phyloP scores from a whole-genome alignment of 2,113 vertebrate species.

The Ciconia stormi region DNA sequence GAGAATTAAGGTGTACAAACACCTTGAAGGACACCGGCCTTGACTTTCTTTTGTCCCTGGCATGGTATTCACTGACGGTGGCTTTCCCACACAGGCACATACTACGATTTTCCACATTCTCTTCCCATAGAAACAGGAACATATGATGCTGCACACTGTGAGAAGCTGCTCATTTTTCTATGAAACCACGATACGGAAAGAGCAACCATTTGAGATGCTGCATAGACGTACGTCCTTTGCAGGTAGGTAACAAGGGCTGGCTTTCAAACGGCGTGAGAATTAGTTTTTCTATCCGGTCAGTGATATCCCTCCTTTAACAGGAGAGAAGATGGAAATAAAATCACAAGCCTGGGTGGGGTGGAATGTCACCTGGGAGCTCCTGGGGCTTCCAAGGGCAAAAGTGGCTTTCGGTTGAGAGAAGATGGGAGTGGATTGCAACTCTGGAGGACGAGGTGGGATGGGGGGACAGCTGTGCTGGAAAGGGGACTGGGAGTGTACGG shows the following conservation, averaged over 20 bases:
- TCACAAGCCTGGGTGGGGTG: too few species aligned
- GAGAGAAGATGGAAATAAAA: not conserved
- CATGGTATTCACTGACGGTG: fast-evolving
- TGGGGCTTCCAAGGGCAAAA: not conserved
- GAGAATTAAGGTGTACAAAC: not conserved
- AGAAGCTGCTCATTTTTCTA: not conserved
- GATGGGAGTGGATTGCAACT: not conserved
- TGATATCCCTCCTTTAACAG: not conserved
- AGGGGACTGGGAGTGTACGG: fast-evolving
- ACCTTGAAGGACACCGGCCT: not conserved
- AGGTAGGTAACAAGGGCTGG: not conserved
- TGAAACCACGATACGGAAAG: not conserved
- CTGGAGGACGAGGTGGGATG: not conserved
- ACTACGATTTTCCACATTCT: not conserved
- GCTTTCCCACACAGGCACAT: not conserved
- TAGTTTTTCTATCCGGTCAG: not conserved
- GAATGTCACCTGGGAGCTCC: not conserved
- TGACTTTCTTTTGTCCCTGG: not conserved
- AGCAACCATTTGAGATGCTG: not conserved
- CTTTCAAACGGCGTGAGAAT: not conserved
- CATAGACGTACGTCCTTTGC: fast-evolving
- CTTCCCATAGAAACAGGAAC: not conserved
- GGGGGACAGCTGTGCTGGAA: not conserved
- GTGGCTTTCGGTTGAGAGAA: not conserved
- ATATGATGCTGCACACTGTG: not conserved